Percentiles rank a stretch among this genome's conserved stretches.
Evolutionary conservation across 1,140 invertebrate genomes (phyloP).

Genomic region (Wasmannia auropunctata): DNA sequence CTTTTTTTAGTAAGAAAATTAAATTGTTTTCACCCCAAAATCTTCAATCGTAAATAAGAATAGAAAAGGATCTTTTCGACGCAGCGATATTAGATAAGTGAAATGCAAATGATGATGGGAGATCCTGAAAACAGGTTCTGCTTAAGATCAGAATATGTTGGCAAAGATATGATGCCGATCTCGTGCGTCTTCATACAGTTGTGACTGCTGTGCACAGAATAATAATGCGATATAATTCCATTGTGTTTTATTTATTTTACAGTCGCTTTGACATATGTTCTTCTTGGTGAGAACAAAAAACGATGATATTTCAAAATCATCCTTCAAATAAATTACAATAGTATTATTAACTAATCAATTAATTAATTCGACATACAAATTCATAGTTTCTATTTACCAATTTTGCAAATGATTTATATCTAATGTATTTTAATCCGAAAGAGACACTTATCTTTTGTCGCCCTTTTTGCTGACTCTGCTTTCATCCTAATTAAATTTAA

Average conservation of each 20-base stretch:
- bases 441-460: neutral
- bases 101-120: slow-evolving; percentile 30
- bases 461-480: neutral
- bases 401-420: neutral
- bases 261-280: neutral
- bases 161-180: slow-evolving; percentile 33
- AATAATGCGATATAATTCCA: slow-evolving; percentile 57
- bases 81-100: neutral
- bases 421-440: slow-evolving; percentile 1
- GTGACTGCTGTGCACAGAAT: slow-evolving; percentile 51
- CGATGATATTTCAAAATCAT: neutral
- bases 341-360: slow-evolving; percentile 9
- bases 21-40: neutral
- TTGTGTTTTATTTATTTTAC: slow-evolving; percentile 7
- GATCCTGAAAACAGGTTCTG: slow-evolving; percentile 51
- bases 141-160: slow-evolving; percentile 43
- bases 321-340: neutral
- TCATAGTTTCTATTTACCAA: neutral
- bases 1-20: neutral
- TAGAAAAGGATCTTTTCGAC: neutral
- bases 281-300: neutral
- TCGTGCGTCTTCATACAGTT: slow-evolving; percentile 46
- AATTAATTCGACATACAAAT: neutral
- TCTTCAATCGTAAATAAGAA: neutral
- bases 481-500: slow-evolving; percentile 58